Conservation (phyloP, 2,888 invertebrate species). For the Catocala nupta region DNA sequence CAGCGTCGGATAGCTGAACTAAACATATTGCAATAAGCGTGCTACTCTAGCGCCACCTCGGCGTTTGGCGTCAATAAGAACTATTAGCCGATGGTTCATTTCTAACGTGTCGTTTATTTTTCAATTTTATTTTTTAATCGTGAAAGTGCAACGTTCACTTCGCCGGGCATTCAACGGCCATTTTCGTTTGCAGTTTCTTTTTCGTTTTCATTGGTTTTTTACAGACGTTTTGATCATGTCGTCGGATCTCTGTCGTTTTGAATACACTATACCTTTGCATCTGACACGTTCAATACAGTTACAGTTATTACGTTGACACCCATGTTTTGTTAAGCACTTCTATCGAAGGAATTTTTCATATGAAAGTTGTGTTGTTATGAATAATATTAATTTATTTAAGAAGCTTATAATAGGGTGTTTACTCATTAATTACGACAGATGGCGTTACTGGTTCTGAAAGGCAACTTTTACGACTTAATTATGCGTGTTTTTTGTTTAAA, state of each 20-base stretch:
- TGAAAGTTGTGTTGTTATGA: background rate
- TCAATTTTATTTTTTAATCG: slow-evolving; percentile 80
- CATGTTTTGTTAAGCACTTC: slow-evolving; percentile 1
- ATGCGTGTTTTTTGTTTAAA: background rate
- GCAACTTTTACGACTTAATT: background rate
- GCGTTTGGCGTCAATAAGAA: slow-evolving; percentile 65
- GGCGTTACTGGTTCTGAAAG: slow-evolving; percentile 69
- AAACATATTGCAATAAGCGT: slow-evolving; percentile 49
- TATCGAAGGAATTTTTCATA: background rate
- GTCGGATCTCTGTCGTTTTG: slow-evolving; percentile 58
- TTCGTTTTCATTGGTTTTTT: slow-evolving; percentile 80
- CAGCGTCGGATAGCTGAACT: slow-evolving; percentile 83
- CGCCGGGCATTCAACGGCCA: slow-evolving; percentile 79
- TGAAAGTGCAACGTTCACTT: slow-evolving; percentile 86
- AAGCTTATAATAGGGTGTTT: slow-evolving; percentile 54
- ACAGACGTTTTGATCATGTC: slow-evolving; percentile 80
- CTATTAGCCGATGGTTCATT: slow-evolving; percentile 78
- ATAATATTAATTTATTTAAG: slow-evolving; percentile 1
- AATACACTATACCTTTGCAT: slow-evolving; percentile 43
- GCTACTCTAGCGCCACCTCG: slow-evolving; percentile 65
- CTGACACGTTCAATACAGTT: slow-evolving; percentile 35
- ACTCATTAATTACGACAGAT: slow-evolving; percentile 74
- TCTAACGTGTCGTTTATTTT: slow-evolving; percentile 74
- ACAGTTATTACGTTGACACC: slow-evolving; percentile 22
- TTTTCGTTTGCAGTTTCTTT: slow-evolving; percentile 79